Evolutionary conservation across 2,113 vertebrate species (phyloP).

Genomic region (Erythrocercus mccallii): DNA sequence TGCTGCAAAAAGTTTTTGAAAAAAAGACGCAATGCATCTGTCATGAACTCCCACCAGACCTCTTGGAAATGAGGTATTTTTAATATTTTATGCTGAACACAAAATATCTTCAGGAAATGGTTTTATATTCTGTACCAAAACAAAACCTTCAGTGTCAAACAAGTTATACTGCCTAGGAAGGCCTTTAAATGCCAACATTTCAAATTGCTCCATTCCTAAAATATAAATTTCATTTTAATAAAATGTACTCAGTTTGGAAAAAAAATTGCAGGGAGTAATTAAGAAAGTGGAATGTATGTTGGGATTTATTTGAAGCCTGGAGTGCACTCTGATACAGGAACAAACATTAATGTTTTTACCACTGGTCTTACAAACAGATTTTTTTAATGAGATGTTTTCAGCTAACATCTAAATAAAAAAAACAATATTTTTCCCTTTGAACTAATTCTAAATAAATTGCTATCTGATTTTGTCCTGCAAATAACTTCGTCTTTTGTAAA

Average conservation of each 20-base stretch:
- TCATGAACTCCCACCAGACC: constrained; percentile 78
- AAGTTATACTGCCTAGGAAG: constrained; percentile 20
- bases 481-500: neutral
- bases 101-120: constrained; percentile 76
- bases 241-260: neutral
- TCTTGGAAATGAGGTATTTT: constrained; percentile 76
- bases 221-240: constrained; percentile 12
- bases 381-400: constrained; percentile 21
- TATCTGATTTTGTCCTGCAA: neutral
- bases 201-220: neutral
- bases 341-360: neutral
- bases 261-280: neutral
- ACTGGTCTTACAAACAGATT: neutral
- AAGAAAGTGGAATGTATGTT: neutral
- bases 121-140: constrained; percentile 71
- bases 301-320: constrained; percentile 24
- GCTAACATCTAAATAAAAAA: constrained; percentile 16
- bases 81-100: constrained; percentile 79
- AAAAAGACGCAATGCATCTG: constrained; percentile 68
- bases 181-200: constrained; percentile 30
- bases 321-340: neutral
- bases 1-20: constrained; percentile 17
- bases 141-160: constrained; percentile 64
- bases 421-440: constrained; percentile 35
- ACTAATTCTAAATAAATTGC: neutral